Conservation (phyloP, 53 echinoderm and acorn worm species). For the Echinometra lucunter region DNA sequence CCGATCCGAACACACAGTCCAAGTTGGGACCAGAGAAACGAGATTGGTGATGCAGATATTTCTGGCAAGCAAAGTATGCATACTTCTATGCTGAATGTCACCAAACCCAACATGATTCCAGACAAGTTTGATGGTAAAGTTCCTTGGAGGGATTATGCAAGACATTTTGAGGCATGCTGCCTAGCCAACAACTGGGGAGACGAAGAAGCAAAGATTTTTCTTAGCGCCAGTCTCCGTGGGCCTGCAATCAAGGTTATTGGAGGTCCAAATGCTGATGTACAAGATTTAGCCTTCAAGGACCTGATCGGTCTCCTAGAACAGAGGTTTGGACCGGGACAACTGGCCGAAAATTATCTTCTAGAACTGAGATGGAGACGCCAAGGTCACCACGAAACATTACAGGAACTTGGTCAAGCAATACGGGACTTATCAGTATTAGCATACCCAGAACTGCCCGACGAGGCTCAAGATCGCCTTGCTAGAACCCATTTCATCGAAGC, state of each 20-base stretch:
- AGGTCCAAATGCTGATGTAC: neutral
- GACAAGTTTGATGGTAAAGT: constrained; percentile 72
- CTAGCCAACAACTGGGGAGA: constrained; percentile 68
- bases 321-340: too few species aligned
- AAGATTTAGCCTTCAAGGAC: constrained; percentile 18
- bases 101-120: constrained; percentile 68
- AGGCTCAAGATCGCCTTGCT: constrained; percentile 59
- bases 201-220: constrained; percentile 54
- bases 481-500: constrained; percentile 81
- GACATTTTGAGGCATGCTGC: constrained; percentile 75
- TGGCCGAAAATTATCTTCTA: constrained; percentile 22
- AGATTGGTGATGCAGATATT: too few species aligned
- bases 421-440: constrained; percentile 66
- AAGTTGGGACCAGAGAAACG: too few species aligned
- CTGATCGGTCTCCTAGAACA: too few species aligned
- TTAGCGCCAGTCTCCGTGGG: constrained; percentile 69
- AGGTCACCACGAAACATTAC: constrained; percentile 49
- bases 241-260: constrained; percentile 67
- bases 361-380: constrained; percentile 30
- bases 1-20: too few species aligned
- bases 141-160: too few species aligned
- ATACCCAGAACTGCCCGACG: constrained; percentile 50
- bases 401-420: constrained; percentile 68
- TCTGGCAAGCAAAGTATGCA: too few species aligned
- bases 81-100: too few species aligned